Conservation (phyloP, 2,888 invertebrate genomes). For the Sesia bembeciformis region DNA sequence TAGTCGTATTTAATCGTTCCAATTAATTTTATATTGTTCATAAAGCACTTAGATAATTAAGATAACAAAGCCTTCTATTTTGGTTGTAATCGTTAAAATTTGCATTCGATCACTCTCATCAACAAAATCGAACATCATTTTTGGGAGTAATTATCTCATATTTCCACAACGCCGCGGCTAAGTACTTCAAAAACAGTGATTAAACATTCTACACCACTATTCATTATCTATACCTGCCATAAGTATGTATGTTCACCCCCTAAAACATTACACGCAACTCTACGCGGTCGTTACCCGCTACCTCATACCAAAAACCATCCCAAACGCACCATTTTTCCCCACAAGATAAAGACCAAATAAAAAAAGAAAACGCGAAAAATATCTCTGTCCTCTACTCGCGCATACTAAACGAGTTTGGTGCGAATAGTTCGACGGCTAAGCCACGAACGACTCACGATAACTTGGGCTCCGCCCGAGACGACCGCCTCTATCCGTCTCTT, state of each 20-base stretch:
- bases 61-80: neutral
- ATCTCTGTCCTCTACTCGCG: constrained; percentile 48
- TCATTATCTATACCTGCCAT: constrained; percentile 53
- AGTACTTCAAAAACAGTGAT: constrained; percentile 66
- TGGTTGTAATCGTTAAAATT: constrained; percentile 25
- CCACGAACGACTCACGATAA: constrained; percentile 73
- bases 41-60: neutral
- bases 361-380: constrained; percentile 73
- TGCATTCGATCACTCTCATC: constrained; percentile 31
- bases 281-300: constrained; percentile 38
- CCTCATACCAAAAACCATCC: constrained; percentile 27
- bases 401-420: constrained; percentile 22
- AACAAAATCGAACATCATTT: constrained; percentile 55
- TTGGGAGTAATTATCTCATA: constrained; percentile 59
- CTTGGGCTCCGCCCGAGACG: constrained; percentile 73
- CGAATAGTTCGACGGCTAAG: constrained; percentile 60
- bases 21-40: neutral
- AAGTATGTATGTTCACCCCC: constrained; percentile 35
- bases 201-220: constrained; percentile 68
- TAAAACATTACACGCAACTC: constrained; percentile 66
- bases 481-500: constrained; percentile 71
- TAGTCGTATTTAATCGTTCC: neutral
- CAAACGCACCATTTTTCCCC: constrained; percentile 66
- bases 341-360: constrained; percentile 73
- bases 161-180: constrained; percentile 45